These are phyloP conservation scores for Aselliscus stoliczkanus DNA, from an alignment of 2,797 vertebrate species.

Conservation along the genomic window DNA sequence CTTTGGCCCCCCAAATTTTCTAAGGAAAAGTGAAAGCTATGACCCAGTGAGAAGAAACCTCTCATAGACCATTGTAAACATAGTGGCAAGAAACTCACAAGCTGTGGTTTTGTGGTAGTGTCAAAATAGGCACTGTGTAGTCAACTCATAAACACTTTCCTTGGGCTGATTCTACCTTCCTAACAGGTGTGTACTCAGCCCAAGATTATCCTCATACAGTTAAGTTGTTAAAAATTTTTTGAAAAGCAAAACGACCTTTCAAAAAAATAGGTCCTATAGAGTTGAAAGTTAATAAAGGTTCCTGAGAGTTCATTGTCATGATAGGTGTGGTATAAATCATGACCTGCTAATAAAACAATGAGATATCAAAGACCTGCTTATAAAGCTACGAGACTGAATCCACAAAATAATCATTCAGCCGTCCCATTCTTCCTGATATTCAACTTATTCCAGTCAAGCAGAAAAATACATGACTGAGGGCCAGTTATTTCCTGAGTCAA, in stretches of 20 bases:
- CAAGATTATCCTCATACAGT: not conserved
- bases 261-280: not conserved
- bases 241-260: not conserved
- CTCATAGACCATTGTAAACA: not conserved
- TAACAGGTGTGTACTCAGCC: not conserved
- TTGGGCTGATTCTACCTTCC: not conserved
- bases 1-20: not conserved
- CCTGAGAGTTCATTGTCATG: not conserved
- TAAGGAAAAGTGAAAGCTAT: not conserved
- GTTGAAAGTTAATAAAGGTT: not conserved
- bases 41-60: not conserved
- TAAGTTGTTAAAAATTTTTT: not conserved
- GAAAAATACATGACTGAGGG: not conserved
- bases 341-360: not conserved
- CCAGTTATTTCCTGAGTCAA: not conserved
- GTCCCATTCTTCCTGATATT: not conserved
- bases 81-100: not conserved
- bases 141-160: not conserved
- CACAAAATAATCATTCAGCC: not conserved
- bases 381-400: not conserved
- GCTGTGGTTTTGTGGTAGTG: fast-evolving
- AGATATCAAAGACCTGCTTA: not conserved
- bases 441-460: not conserved
- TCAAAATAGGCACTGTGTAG: not conserved
- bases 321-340: not conserved